A percentile compares a stretch with the other conserved stretches of the same genome.
phyloP scores from a whole-genome alignment of 2,888 invertebrate species.

The Acleris cristana region DNA sequence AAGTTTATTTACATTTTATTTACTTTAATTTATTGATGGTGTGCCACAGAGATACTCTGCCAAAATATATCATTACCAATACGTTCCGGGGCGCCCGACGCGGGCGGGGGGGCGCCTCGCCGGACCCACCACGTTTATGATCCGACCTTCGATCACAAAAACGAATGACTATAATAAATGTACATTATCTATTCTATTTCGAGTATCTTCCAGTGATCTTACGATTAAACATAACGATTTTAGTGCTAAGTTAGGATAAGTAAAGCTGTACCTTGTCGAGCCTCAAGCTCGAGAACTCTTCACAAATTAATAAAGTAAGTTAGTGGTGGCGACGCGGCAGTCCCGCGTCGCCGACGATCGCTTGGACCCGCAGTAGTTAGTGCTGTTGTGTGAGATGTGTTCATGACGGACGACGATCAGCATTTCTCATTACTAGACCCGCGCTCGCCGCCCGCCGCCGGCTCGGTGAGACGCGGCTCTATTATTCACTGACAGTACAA shows the following conservation, averaged over 20 bases:
- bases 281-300: slow-evolving; percentile 68
- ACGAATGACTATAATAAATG: slow-evolving; percentile 62
- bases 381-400: slow-evolving; percentile 80
- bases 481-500: slow-evolving; percentile 61
- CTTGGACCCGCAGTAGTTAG: slow-evolving; percentile 76
- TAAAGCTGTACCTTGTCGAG: slow-evolving; percentile 75
- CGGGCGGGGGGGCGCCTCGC: slow-evolving; percentile 28
- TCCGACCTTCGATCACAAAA: slow-evolving; percentile 52
- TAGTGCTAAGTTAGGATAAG: slow-evolving; percentile 76
- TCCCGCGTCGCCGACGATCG: slow-evolving; percentile 68
- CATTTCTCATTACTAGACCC: slow-evolving; percentile 64
- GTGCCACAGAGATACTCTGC: slow-evolving; percentile 84
- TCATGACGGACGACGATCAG: slow-evolving; percentile 74
- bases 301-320: slow-evolving; percentile 77
- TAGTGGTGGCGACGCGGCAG: slow-evolving; percentile 67
- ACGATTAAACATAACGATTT: slow-evolving; percentile 70
- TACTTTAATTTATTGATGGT: slow-evolving; percentile 83
- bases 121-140: slow-evolving; percentile 14
- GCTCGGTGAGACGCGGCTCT: slow-evolving; percentile 46
- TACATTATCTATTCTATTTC: slow-evolving; percentile 69
- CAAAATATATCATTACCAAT: slow-evolving; percentile 83
- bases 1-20: slow-evolving; percentile 83
- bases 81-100: slow-evolving; percentile 59
- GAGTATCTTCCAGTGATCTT: slow-evolving; percentile 82
- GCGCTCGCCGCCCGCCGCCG: slow-evolving; percentile 45